Conservation (phyloP, 2,113 vertebrate species). For the Lepisosteus osseus region DNA sequence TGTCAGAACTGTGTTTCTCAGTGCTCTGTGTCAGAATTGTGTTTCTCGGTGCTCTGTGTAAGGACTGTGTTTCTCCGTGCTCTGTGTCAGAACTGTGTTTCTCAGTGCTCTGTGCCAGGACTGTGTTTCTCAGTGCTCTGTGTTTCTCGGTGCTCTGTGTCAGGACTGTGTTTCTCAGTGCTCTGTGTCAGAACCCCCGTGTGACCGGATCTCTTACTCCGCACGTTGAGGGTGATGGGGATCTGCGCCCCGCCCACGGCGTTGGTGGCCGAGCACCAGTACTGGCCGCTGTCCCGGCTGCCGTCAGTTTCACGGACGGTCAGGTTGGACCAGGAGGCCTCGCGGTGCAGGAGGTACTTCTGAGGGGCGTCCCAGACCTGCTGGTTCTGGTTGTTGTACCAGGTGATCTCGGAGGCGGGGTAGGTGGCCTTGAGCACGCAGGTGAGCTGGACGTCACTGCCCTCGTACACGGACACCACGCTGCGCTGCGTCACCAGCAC, state of each 20-base stretch:
- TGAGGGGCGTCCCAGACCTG: slow-evolving; percentile 47
- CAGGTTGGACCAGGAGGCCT: slow-evolving; percentile 69
- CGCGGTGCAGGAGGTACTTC: slow-evolving; percentile 69
- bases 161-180: not conserved
- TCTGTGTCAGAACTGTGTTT: too few species aligned
- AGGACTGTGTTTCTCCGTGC: too few species aligned
- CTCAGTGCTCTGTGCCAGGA: too few species aligned
- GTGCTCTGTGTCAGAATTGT: too few species aligned
- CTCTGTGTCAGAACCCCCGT: not conserved
- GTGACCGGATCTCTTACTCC: slow-evolving; percentile 59
- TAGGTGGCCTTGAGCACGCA: slow-evolving; percentile 62
- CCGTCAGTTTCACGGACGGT: slow-evolving; percentile 67
- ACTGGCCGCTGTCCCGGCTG: slow-evolving; percentile 65
- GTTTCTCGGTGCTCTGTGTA: too few species aligned
- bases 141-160: not conserved
- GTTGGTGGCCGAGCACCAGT: slow-evolving; percentile 75
- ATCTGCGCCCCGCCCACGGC: slow-evolving; percentile 75
- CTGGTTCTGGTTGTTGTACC: slow-evolving; percentile 72
- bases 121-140: too few species aligned
- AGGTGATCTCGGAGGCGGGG: slow-evolving; percentile 62
- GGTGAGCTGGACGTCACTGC: slow-evolving; percentile 68
- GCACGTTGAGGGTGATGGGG: slow-evolving; percentile 69
- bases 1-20: too few species aligned
- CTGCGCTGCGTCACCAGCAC: slow-evolving; percentile 62
- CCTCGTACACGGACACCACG: slow-evolving; percentile 72